These are phyloP conservation scores for Capreolus pygargus DNA, from an alignment of 2,113 vertebrate genomes.

Conservation along the genomic window DNA sequence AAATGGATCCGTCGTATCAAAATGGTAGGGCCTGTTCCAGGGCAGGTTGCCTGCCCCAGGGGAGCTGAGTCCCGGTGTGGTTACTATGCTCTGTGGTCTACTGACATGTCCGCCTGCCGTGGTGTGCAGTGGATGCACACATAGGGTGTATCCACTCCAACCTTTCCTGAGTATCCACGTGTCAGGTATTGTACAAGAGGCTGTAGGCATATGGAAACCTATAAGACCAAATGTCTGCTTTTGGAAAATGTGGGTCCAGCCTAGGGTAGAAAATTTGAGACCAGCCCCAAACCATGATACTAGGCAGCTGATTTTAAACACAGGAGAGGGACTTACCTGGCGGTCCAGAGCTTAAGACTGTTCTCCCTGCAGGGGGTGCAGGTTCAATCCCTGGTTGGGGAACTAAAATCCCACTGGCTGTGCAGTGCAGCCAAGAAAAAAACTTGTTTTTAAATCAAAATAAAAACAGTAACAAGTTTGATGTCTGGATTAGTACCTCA, in stretches of 20 bases:
- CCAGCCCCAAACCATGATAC: background rate
- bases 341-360: background rate
- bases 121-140: background rate
- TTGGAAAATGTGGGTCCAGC: background rate
- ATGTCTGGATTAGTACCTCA: background rate
- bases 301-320: background rate
- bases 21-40: background rate
- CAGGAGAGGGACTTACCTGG: background rate
- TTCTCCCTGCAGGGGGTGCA: background rate
- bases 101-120: background rate
- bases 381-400: background rate
- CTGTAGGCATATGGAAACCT: background rate
- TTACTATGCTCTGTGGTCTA: accelerated
- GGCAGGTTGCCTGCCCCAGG: no score
- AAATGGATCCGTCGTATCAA: background rate
- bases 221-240: background rate
- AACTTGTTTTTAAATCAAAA: background rate
- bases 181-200: no score
- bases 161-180: background rate
- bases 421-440: background rate
- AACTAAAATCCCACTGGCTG: background rate
- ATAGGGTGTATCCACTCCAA: accelerated
- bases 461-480: background rate
- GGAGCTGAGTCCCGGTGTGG: background rate
- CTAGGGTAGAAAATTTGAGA: background rate